Base-by-base conservation (phyloP, 2,797 vertebrate species). In the Tokudaia muenninki region DNA sequence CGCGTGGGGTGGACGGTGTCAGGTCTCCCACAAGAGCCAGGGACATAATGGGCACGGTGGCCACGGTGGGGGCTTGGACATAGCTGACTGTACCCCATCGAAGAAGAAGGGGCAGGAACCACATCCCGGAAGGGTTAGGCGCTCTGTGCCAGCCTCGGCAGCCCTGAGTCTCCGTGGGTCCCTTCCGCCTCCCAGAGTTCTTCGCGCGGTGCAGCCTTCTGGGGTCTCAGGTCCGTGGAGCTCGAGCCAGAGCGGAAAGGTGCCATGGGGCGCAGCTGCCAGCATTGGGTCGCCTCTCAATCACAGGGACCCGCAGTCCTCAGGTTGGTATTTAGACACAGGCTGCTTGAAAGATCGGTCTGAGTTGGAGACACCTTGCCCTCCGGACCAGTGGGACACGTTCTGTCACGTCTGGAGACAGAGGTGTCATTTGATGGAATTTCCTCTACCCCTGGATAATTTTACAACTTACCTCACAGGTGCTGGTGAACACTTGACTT, bases 81-180 rank as follows among this genome's bases (percentile, higher is more conserved):
- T 67, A 70, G 61, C 91, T 44, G 96, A 70, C 52, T 47, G 31
- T 11, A 17, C 83, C 8, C 37, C 91, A 1, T 16, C 74, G 52
- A 97, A 96, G 80, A 92, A 31, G 59, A 97, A 90, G 90, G 55
- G 50, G 67, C 34, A 92, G 70, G 86, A 97, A 94, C 24, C 84
- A 37, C 19, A 17, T 98, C 31, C 98, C 97, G 0, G 97, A 98
- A 90, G 97, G 98, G 98, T 97, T 95, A 84, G 1, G 0, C 0
- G 13, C 29, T n/a, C 6, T 26, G 77, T 50, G 12, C 24, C 16
- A 6, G 0, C 13, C 6, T 61, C 14, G 12, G 22, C 19, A 82
- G 70, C 37, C 47, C 5, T 41, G 65, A 11, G 12, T 26, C 19
- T 61, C 72, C 12, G 24, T 34, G 41, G 87, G 5, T 41, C 17